Evolutionary conservation across 2,113 vertebrate species (phyloP).

Genomic region (Carettochelys insculpta): DNA sequence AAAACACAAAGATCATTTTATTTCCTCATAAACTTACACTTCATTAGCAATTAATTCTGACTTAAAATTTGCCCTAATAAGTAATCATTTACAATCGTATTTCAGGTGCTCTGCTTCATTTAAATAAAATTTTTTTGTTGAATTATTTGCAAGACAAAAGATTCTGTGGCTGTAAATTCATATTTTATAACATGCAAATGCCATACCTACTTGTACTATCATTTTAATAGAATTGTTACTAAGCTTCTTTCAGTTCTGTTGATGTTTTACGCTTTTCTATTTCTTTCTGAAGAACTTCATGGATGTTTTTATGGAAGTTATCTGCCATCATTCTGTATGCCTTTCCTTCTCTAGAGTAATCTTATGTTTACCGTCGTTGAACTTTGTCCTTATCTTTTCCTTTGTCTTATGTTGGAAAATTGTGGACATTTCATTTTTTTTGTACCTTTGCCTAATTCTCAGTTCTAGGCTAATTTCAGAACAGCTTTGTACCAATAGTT

Average conservation of each 20-base stretch:
- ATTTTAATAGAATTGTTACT: rapidly evolving
- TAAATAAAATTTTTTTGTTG: neutral
- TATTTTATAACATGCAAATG: neutral
- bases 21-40: neutral
- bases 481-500: neutral
- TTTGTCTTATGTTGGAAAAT: neutral
- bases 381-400: neutral
- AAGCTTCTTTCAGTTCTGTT: neutral
- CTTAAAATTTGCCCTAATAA: neutral
- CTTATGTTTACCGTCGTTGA: neutral
- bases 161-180: neutral
- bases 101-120: neutral
- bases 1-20: neutral
- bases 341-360: neutral
- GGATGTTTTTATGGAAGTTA: neutral
- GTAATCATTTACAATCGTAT: neutral
- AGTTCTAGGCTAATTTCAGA: neutral
- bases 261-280: neutral
- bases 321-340: neutral
- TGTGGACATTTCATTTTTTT: neutral
- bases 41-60: neutral
- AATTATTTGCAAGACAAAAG: neutral
- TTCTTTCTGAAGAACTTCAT: neutral
- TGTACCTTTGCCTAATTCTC: neutral
- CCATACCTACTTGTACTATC: neutral